These are phyloP conservation scores for Priocnemis perturbator DNA, from an alignment of 2,888 invertebrate genomes.

Conservation along the genomic window DNA sequence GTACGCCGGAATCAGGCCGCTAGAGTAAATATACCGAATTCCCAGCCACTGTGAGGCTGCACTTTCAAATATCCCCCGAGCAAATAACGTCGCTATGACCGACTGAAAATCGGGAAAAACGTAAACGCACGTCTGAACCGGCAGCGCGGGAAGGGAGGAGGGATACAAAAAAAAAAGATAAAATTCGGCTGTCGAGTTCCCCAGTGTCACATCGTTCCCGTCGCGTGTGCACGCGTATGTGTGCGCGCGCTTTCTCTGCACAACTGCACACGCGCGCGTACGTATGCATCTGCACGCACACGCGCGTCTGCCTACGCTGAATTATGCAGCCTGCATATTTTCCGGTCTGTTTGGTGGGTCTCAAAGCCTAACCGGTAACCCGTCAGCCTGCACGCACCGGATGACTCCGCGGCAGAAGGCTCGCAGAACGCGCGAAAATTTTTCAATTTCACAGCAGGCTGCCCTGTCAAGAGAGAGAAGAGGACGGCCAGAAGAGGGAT, in stretches of 20 bases:
- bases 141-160: neutral
- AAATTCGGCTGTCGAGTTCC: neutral
- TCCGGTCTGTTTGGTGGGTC: constrained; percentile 74
- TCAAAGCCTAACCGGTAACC: constrained; percentile 70
- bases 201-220: neutral
- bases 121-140: neutral
- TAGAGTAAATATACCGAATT: too few species aligned
- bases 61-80: too few species aligned
- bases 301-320: constrained; percentile 47
- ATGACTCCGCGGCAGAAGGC: constrained; percentile 53
- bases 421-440: constrained; percentile 58
- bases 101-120: neutral
- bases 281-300: constrained; percentile 35
- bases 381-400: constrained; percentile 63
- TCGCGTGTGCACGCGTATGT: neutral
- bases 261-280: constrained; percentile 5
- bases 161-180: neutral
- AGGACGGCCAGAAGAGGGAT: constrained; percentile 2
- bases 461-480: constrained; percentile 44
- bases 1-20: too few species aligned
- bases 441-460: constrained; percentile 60
- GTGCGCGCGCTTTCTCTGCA: neutral
- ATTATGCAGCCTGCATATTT: constrained; percentile 74
- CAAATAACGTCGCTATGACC: too few species aligned
- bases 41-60: too few species aligned